Percentiles rank a stretch among this genome's conserved stretches.
phyloP scores from a whole-genome alignment of 2,888 invertebrate genomes.

The Catotricha subobsoleta region DNA sequence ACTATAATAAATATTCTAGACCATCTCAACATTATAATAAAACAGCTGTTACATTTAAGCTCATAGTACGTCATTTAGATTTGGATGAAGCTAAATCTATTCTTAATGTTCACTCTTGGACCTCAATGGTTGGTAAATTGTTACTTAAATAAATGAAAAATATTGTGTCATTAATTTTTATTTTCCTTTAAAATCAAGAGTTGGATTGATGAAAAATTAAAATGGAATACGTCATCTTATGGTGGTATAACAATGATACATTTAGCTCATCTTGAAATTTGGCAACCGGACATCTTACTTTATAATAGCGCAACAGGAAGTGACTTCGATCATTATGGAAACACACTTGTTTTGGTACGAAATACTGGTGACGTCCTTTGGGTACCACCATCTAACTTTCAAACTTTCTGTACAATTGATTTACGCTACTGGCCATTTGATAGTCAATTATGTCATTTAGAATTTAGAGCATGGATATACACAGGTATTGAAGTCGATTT shows the following conservation, averaged over 20 bases:
- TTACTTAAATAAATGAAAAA: too few species aligned
- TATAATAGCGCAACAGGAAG: conserved; percentile 48
- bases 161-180: too few species aligned
- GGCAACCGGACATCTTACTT: conserved; percentile 46
- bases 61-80: conserved; percentile 44
- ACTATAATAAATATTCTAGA: conserved; percentile 25
- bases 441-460: conserved; percentile 43
- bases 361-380: conserved; percentile 38
- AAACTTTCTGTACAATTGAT: conserved; percentile 44
- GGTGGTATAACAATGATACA: too few species aligned
- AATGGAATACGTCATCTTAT: conserved; percentile 4
- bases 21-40: conserved; percentile 20
- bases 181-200: conserved; percentile 1
- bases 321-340: conserved; percentile 40
- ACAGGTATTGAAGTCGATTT: conserved; percentile 39
- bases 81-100: conserved; percentile 44
- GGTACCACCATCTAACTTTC: conserved; percentile 50
- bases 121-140: conserved; percentile 46
- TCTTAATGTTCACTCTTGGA: conserved; percentile 39
- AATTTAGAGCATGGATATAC: conserved; percentile 57
- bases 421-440: conserved; percentile 60
- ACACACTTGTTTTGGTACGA: conserved; percentile 34
- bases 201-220: conserved; percentile 6
- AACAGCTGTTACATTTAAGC: conserved; percentile 26
- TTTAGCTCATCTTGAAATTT: conserved; percentile 1